phyloP scores from a whole-genome alignment of 1,140 invertebrate genomes.

The Rhopalosiphum maidis region DNA sequence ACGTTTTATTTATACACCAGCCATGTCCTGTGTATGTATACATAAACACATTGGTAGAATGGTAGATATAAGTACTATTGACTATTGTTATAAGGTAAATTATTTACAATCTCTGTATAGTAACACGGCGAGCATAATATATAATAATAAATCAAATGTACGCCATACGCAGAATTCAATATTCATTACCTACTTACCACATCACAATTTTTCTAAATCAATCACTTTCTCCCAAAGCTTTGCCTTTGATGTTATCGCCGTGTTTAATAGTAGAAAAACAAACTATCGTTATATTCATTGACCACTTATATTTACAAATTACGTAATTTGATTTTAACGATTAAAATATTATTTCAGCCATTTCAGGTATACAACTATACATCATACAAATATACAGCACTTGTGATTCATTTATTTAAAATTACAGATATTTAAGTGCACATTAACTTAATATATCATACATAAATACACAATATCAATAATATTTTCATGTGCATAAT shows the following conservation, averaged over 20 bases:
- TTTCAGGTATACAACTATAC: no score
- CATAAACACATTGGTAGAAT: not conserved
- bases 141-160: not conserved
- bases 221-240: not conserved
- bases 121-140: not conserved
- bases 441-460: not conserved
- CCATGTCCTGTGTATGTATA: not conserved
- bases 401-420: not conserved
- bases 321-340: not conserved
- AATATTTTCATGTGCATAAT: not conserved
- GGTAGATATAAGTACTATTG: not conserved
- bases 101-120: not conserved
- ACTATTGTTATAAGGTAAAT: slow-evolving; percentile 20
- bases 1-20: slow-evolving; percentile 4
- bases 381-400: not conserved
- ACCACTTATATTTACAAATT: not conserved
- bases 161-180: not conserved
- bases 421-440: not conserved
- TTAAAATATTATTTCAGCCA: not conserved
- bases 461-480: not conserved
- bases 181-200: not conserved
- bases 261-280: not conserved
- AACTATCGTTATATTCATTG: not conserved
- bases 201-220: not conserved
- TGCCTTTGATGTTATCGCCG: no score